Percentiles rank a stretch among this genome's conserved stretches.
Evolutionary conservation across 2,797 vertebrate species (phyloP).

Genomic region (Onychomys arenicola): DNA sequence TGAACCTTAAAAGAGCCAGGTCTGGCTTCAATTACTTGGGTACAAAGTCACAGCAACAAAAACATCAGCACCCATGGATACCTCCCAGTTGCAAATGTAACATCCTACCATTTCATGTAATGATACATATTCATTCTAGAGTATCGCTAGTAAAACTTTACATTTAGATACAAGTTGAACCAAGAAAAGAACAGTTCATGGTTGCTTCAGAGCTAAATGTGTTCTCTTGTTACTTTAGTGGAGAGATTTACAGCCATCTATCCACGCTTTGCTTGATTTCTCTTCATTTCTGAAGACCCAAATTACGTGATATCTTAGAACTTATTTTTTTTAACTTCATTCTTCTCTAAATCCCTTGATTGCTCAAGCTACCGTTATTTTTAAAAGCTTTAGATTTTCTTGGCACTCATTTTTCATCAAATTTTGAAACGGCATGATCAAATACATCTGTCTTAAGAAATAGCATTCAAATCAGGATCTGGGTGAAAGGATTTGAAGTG

Average conservation of each 20-base stretch:
- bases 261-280: constrained; percentile 16
- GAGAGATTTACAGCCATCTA: constrained; percentile 30
- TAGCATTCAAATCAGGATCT: constrained; percentile 61
- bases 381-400: constrained; percentile 73
- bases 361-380: constrained; percentile 69
- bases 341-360: constrained; percentile 65
- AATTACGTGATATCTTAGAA: constrained; percentile 64
- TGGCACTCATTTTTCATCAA: constrained; percentile 65
- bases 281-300: constrained; percentile 46
- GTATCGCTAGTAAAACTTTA: constrained; percentile 20
- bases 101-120: neutral
- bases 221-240: constrained; percentile 12
- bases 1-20: constrained; percentile 25
- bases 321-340: constrained; percentile 53
- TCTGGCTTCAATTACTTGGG: constrained; percentile 64
- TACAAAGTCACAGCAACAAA: constrained; percentile 31
- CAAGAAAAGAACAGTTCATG: constrained; percentile 21
- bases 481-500: constrained; percentile 42
- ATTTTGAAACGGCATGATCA: constrained; percentile 73
- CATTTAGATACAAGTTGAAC: constrained; percentile 60
- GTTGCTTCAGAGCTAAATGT: neutral
- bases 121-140: constrained; percentile 3
- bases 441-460: constrained; percentile 73
- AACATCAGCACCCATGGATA: constrained; percentile 29
- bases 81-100: neutral